Percentiles rank a stretch among this genome's conserved stretches.
phyloP scores from a whole-genome alignment of 2,797 vertebrate genomes.

The Poecilia picta region DNA sequence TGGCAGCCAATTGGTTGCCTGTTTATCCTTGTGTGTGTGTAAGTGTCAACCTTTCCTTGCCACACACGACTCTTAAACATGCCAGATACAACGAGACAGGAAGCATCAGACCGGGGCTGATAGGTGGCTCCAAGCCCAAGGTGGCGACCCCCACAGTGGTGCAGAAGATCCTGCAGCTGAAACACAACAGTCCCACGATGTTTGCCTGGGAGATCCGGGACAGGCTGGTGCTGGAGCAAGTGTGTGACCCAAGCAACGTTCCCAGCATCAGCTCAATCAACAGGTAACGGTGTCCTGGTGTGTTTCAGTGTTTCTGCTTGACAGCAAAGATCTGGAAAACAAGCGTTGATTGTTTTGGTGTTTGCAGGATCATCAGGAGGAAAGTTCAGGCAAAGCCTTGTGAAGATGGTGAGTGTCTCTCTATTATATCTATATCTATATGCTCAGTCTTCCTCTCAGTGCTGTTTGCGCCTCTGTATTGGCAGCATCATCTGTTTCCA shows the following conservation, averaged over 20 bases:
- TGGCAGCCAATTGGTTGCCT: background rate
- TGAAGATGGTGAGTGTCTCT: conserved; percentile 46
- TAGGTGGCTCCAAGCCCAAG: conserved; percentile 94
- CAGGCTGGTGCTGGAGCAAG: conserved; percentile 86
- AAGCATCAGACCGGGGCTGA: conserved; percentile 89
- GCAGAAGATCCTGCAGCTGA: conserved; percentile 89
- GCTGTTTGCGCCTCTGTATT: conserved; percentile 30
- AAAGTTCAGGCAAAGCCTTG: conserved; percentile 38
- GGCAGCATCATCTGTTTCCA: conserved; percentile 37
- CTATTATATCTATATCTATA: background rate
- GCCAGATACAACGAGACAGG: conserved; percentile 92
- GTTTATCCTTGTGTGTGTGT: background rate
- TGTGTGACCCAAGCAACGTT: conserved; percentile 88
- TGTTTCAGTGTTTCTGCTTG: background rate
- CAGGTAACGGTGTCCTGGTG: conserved; percentile 53
- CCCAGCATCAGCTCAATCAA: conserved; percentile 95
- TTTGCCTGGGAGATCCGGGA: conserved; percentile 96
- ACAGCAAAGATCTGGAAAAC: background rate
- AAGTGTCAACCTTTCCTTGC: conserved; percentile 6
- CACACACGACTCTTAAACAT: background rate
- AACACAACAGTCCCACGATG: conserved; percentile 90
- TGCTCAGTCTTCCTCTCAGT: background rate
- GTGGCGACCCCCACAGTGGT: conserved; percentile 93
- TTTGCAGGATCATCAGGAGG: conserved; percentile 65
- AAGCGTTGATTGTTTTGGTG: conserved; percentile 19